Conservation (phyloP, 2,797 vertebrate species). For the Sardinella longiceps region DNA sequence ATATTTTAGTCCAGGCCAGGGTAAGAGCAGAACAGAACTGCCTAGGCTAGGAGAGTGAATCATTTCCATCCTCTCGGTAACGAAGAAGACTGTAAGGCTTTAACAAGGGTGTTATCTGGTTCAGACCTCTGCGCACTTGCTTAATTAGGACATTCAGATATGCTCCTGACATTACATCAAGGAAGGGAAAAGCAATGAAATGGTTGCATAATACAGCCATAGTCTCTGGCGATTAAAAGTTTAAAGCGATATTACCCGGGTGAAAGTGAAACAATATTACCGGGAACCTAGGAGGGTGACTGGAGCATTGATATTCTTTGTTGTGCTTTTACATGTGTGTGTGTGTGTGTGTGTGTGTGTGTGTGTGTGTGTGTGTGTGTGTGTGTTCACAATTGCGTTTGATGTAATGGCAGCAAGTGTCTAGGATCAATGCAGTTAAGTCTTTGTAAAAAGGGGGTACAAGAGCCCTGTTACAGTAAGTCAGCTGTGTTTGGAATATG, state of each 20-base stretch:
- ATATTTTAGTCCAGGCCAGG: constrained; percentile 13
- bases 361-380: neutral
- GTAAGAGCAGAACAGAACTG: constrained; percentile 51
- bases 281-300: neutral
- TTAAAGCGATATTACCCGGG: constrained; percentile 8
- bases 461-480: constrained; percentile 13
- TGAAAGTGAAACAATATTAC: constrained; percentile 16
- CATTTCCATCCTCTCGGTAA: constrained; percentile 69
- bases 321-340: neutral
- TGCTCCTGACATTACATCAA: constrained; percentile 40
- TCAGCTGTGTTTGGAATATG: constrained; percentile 18
- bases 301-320: neutral
- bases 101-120: constrained; percentile 82
- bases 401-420: constrained; percentile 4
- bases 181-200: constrained; percentile 32
- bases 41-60: constrained; percentile 67
- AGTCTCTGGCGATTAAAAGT: constrained; percentile 19
- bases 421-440: neutral
- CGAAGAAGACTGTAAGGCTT: constrained; percentile 65
- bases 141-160: constrained; percentile 81
- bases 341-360: constrained; percentile 1
- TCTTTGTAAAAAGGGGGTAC: neutral
- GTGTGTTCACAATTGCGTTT: neutral
- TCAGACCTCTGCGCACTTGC: constrained; percentile 77
- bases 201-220: constrained; percentile 13